Conservation (phyloP, 2,797 vertebrate genomes). For the Crenuchus spilurus region DNA sequence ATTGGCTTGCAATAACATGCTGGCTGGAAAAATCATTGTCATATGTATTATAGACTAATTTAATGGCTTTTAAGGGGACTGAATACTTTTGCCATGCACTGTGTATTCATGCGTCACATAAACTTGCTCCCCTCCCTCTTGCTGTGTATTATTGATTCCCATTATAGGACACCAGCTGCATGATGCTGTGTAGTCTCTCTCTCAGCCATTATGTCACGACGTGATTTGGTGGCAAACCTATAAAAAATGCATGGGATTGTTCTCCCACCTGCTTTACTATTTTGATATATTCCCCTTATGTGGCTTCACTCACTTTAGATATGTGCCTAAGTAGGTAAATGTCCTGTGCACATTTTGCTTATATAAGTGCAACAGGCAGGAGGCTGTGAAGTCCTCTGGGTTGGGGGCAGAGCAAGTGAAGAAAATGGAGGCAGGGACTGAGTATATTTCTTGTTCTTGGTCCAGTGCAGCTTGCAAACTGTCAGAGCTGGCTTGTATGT, state of each 20-base stretch:
- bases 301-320: too few species aligned
- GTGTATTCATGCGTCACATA: slow-evolving; percentile 15
- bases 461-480: slow-evolving; percentile 16
- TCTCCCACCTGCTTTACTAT: background rate
- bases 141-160: slow-evolving; percentile 40
- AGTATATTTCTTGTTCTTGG: slow-evolving; percentile 9
- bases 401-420: background rate
- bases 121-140: slow-evolving; percentile 20
- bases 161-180: slow-evolving; percentile 5
- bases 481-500: slow-evolving; percentile 24
- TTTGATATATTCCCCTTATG: background rate
- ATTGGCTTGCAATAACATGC: too few species aligned
- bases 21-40: too few species aligned
- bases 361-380: background rate
- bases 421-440: background rate
- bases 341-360: background rate
- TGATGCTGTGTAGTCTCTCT: background rate
- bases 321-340: background rate
- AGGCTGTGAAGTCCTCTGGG: background rate
- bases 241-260: slow-evolving; percentile 4
- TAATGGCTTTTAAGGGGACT: too few species aligned
- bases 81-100: too few species aligned
- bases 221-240: slow-evolving; percentile 19
- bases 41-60: too few species aligned
- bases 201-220: slow-evolving; percentile 23